Evolutionary conservation across 2,113 vertebrate species (phyloP).

Genomic region (Hiodon tergisus): DNA sequence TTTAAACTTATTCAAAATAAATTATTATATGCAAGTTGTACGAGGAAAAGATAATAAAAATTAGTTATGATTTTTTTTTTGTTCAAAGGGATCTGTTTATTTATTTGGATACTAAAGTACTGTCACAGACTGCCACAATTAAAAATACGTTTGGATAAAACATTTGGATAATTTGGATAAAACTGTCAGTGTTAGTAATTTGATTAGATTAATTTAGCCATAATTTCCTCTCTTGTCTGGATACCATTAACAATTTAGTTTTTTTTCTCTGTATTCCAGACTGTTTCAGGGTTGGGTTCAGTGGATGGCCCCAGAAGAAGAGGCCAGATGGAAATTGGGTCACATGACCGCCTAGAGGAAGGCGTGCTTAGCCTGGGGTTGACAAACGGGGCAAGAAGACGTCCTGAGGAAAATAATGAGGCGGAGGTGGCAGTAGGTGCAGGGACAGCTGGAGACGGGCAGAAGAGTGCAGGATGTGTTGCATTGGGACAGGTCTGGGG

Average conservation of each 20-base stretch:
- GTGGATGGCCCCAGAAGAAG: conserved; percentile 96
- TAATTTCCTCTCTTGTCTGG: neutral
- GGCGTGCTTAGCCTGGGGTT: conserved; percentile 74
- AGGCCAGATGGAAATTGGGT: conserved; percentile 98
- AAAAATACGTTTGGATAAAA: neutral
- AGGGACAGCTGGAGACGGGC: conserved; percentile 46
- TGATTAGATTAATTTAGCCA: neutral
- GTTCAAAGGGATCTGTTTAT: neutral
- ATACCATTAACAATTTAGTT: neutral
- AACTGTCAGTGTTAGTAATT: neutral
- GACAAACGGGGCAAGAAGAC: conserved; percentile 77
- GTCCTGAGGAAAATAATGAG: conserved; percentile 54
- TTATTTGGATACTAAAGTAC: neutral
- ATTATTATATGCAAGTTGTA: neutral
- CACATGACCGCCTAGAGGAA: conserved; percentile 87
- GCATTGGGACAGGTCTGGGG: conserved; percentile 46
- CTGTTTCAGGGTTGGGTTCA: conserved; percentile 71
- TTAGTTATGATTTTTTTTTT: neutral
- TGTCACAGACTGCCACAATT: neutral
- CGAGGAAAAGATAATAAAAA: neutral
- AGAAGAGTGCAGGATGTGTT: conserved; percentile 49
- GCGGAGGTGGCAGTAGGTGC: conserved; percentile 36
- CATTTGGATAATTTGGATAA: neutral
- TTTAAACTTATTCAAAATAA: too few species aligned
- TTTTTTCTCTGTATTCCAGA: conserved; percentile 56